These are phyloP conservation scores for Drosophila prosaltans DNA, from an alignment of 1,140 invertebrate genomes.

Conservation along the genomic window DNA sequence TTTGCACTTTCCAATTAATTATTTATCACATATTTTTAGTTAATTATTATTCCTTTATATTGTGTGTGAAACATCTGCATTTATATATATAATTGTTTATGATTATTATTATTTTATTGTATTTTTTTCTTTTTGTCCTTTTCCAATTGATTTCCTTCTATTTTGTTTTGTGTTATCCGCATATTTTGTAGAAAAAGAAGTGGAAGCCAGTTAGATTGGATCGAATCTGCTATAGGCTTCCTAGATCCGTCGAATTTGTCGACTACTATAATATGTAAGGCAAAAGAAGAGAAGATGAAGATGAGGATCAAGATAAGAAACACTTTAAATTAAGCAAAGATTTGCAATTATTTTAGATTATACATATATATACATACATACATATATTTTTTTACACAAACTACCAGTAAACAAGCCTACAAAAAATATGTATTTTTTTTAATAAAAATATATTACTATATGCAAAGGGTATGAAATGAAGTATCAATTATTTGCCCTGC, in stretches of 20 bases:
- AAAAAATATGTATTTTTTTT: conserved; percentile 69
- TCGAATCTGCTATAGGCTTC: conserved; percentile 81
- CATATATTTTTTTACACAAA: conserved; percentile 75
- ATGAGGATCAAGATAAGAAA: conserved; percentile 49
- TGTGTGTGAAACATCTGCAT: conserved; percentile 52
- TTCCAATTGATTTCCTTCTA: conserved; percentile 48
- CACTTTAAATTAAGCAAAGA: conserved; percentile 47
- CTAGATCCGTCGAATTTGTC: conserved; percentile 80
- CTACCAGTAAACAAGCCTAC: conserved; percentile 25
- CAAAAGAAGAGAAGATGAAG: conserved; percentile 33
- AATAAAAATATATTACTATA: conserved; percentile 53
- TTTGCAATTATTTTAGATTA: conserved; percentile 69
- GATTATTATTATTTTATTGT: conserved; percentile 39
- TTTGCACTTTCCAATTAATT: background rate
- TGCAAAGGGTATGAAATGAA: background rate
- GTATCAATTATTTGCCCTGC: no score
- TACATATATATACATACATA: conserved; percentile 63
- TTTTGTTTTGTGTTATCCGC: conserved; percentile 55
- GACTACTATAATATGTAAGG: conserved; percentile 81
- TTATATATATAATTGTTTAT: conserved; percentile 67
- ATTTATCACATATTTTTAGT: conserved; percentile 13
- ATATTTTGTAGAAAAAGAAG: conserved; percentile 77
- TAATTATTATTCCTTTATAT: conserved; percentile 29
- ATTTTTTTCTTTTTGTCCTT: conserved; percentile 66
- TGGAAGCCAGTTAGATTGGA: conserved; percentile 83